These are phyloP conservation scores for Heliconius hermathena DNA, from an alignment of 1,140 invertebrate genomes.

Conservation along the genomic window DNA sequence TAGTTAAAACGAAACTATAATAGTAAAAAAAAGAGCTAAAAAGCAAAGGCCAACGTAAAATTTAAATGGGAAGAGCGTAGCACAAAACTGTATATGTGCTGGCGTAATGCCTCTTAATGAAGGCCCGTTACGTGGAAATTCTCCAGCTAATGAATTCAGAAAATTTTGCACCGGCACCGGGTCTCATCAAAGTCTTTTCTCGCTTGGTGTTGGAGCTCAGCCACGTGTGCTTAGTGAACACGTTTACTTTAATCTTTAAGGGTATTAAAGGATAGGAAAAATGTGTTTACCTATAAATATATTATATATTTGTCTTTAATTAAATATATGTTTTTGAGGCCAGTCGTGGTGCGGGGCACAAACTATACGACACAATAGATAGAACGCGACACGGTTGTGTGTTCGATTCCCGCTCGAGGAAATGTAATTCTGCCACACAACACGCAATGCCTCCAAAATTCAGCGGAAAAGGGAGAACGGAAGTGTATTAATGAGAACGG, in stretches of 20 bases:
- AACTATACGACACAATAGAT: too few relatives aligned
- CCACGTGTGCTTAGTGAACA: slow-evolving; percentile 20
- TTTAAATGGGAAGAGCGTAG: slow-evolving; percentile 18
- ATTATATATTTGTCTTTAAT: neutral
- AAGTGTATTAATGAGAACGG: too few relatives aligned
- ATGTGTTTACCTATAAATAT: neutral
- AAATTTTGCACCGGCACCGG: slow-evolving; percentile 22
- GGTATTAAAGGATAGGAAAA: neutral
- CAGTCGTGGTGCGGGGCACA: too few relatives aligned
- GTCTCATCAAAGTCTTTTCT: slow-evolving; percentile 34
- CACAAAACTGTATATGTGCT: slow-evolving; percentile 33
- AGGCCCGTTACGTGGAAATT: slow-evolving; percentile 38
- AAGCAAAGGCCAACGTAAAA: slow-evolving; percentile 17
- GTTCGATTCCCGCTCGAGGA: too few relatives aligned
- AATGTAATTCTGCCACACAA: too few relatives aligned
- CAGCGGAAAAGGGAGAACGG: too few relatives aligned
- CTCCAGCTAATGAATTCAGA: slow-evolving; percentile 46
- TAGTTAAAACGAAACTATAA: neutral
- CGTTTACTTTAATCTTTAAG: slow-evolving; percentile 27
- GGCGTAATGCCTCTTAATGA: slow-evolving; percentile 43
- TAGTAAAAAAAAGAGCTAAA: slow-evolving; percentile 10
- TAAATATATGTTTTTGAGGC: too few relatives aligned
- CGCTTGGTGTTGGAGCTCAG: slow-evolving; percentile 18
- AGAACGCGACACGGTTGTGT: too few relatives aligned
- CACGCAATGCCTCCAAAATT: too few relatives aligned